Evolutionary conservation across 1,140 invertebrate species (phyloP), one percentile per base, ranked within the genome.

Genomic region (Rhynchophorus ferrugineus): DNA sequence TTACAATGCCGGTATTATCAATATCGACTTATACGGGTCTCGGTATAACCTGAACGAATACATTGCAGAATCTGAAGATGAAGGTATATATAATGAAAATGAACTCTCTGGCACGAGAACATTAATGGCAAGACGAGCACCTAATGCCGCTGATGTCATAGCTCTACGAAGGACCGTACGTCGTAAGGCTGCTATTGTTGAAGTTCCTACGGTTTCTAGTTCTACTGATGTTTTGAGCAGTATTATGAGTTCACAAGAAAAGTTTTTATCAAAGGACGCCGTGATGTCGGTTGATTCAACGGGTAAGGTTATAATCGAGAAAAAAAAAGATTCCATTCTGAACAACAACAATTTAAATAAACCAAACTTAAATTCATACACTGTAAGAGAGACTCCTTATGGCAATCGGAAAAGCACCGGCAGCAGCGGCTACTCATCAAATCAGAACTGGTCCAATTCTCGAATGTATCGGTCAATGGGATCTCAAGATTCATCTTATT

Each of bases 201-300:
- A 47, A 8, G 62, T 71, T 0, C 71, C 70, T 7, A 68, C 63
- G 11, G 63, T 66, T 6, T 59, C 66, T 18, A 68, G 63, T 20
- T 61, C 66, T 57, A 34, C 64, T 11, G 83, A 89, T 68, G 59
- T 93, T 1, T 65, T 93, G 1, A 81, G 79, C 7, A 81, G 73
- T 54, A 91, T 93, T 51, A 73, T 93, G 58, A 76, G 79, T 43
- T 78, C 78, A 52, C 88, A 91, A 69, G 78, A 81, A 49, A 69
- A 82, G n/a, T 79, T 88, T 64, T 81, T 85, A 61, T 81, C 83
- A 1, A 82, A 78, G 45, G 77, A 79, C 49, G 67, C 74, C 7
- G 68, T 79, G 8, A 69, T 87, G 2, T 78, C 73, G 0, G 66
- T 87, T n/a, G 63, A 69, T 48, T 62, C 68, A n/a, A 46, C 59